Conservation (phyloP, 2,888 invertebrate species). For the Stenodera caucasica region DNA sequence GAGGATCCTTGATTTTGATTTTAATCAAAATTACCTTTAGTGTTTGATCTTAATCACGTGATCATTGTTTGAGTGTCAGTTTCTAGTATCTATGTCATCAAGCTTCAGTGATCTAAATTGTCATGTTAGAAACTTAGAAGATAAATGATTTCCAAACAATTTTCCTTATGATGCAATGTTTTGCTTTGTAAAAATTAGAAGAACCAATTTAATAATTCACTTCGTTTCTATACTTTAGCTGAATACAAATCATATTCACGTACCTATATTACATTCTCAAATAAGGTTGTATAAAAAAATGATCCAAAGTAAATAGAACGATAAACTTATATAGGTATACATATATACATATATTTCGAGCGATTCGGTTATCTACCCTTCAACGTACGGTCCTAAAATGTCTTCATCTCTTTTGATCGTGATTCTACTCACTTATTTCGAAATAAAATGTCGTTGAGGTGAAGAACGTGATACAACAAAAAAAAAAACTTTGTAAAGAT, state of each 20-base stretch:
- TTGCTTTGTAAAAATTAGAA: too few relatives aligned
- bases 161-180: too few relatives aligned
- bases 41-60: too few relatives aligned
- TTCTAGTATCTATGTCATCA: too few relatives aligned
- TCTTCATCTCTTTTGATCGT: conserved; percentile 8
- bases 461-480: background rate
- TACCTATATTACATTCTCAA: background rate
- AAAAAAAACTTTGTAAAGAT: background rate
- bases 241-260: conserved; percentile 11
- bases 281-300: background rate
- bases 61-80: too few relatives aligned
- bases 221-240: background rate
- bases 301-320: background rate
- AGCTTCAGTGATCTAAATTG: too few relatives aligned
- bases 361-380: conserved; percentile 13
- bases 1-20: too few relatives aligned
- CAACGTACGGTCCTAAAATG: background rate
- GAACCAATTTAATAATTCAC: too few relatives aligned
- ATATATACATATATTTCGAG: conserved; percentile 3
- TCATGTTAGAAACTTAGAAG: too few relatives aligned
- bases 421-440: conserved; percentile 10
- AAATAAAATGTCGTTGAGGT: background rate
- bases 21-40: too few relatives aligned
- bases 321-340: conserved; percentile 4
- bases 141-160: too few relatives aligned